Base-by-base conservation (phyloP, 2,888 invertebrate species). In the Gastracanthus pulcherrimus region DNA sequence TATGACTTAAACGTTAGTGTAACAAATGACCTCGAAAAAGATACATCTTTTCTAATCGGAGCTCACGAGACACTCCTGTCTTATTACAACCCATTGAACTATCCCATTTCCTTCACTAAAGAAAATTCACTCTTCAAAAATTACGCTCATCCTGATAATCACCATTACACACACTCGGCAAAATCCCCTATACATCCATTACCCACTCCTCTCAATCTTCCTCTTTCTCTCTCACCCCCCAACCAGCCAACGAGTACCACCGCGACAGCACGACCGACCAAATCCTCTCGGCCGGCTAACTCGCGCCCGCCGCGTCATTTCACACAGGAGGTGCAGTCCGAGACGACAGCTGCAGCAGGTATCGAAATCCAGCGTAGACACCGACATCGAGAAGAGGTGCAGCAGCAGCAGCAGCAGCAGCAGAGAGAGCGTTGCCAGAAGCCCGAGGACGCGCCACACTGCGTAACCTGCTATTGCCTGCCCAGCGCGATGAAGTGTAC, bases 391-490 rank as follows among this genome's bases (percentile, higher is more conserved):
- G 16, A 11, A 34, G 34, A n/a, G 19, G 23, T 1, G 2, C 31
- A 16, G 23, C 55, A 48, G 23, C 38, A 1, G 41, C 16, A 16
- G 5, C 5, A 13, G n/a, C n/a, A n/a, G n/a, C n/a, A n/a, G n/a
- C n/a, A n/a, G n/a, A n/a, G n/a, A n/a, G n/a, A n/a, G 16, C 31
- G 13, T 2, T 26, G 4, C 34, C 31, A 51, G 60, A 31, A n/a
- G 9, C 9, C 6, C 29, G 45, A 69, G 34, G 75, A 75, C 1
- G 69, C 48, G 38, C 82, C 82, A 0, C 82, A 82, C 51, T 82
- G 82, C 64, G 23, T 75, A 38, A 82, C 82, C 31, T 82, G 82
- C 64, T 70, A 23, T 48, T 82, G 82, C 16, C 71, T 80, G 34
- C 41, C 76, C 13, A 31, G 29, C 36, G 55, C 26, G n/a, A 60